These are phyloP conservation scores for Scelioninae gen. 2 DNA, from an alignment of 2,888 invertebrate species.

Conservation along the genomic window DNA sequence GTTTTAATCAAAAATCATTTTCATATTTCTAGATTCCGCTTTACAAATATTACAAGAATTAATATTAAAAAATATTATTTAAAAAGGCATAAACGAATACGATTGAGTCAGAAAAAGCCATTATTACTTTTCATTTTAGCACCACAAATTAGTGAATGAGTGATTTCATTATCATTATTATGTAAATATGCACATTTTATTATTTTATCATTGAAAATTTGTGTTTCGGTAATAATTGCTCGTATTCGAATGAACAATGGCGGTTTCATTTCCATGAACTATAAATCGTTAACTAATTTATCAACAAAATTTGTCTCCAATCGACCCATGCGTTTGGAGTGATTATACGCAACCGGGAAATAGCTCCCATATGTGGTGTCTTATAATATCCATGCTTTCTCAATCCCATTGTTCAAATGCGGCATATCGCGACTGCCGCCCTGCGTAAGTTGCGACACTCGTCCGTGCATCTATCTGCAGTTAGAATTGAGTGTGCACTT, in stretches of 20 bases:
- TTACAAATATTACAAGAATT: no score
- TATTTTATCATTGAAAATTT: no score
- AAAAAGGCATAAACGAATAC: no score
- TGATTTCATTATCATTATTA: no score
- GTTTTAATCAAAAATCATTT: no score
- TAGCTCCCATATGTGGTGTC: slow-evolving; percentile 52
- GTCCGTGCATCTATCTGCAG: slow-evolving; percentile 44
- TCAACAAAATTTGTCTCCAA: slow-evolving; percentile 42
- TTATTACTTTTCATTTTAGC: no score
- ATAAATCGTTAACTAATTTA: slow-evolving; percentile 35
- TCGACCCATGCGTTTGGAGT: slow-evolving; percentile 22
- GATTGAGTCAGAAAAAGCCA: no score
- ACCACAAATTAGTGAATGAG: no score
- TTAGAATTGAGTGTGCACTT: slow-evolving; percentile 44
- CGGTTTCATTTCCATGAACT: background rate
- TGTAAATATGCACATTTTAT: no score
- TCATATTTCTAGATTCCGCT: no score
- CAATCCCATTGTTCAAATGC: slow-evolving; percentile 67
- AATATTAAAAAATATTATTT: no score
- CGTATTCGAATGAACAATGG: slow-evolving; percentile 29
- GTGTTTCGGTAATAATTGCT: no score
- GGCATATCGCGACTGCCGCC: slow-evolving; percentile 60
- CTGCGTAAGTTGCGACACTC: slow-evolving; percentile 49
- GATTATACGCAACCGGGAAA: slow-evolving; percentile 48
- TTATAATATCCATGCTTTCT: slow-evolving; percentile 63